These are phyloP conservation scores for Trachemys scripta DNA, from an alignment of 2,113 vertebrate species.

Conservation along the genomic window DNA sequence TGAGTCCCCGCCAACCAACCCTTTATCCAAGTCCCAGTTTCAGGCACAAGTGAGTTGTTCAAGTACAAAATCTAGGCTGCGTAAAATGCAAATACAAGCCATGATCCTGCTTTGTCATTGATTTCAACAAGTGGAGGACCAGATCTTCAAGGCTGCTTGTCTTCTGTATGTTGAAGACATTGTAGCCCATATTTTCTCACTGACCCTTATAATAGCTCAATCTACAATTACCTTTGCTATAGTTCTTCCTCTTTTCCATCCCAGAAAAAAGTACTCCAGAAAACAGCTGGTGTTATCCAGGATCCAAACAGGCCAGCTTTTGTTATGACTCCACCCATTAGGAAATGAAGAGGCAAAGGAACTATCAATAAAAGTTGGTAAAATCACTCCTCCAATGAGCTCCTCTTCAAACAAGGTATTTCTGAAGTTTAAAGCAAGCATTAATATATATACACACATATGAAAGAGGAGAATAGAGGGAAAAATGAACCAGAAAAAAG, in stretches of 20 bases:
- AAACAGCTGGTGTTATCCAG: not conserved
- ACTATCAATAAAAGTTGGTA: not conserved
- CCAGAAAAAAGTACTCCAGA: not conserved
- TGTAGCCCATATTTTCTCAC: not conserved
- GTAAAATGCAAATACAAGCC: not conserved
- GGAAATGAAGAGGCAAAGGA: not conserved
- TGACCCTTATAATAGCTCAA: not conserved
- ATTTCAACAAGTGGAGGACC: not conserved
- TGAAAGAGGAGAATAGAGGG: fast-evolving
- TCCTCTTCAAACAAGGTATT: not conserved
- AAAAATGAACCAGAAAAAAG: not conserved
- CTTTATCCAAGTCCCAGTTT: not conserved
- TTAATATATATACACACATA: not conserved
- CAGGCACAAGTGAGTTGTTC: not conserved
- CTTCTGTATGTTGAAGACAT: not conserved
- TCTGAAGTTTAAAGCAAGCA: not conserved
- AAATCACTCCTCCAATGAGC: not conserved
- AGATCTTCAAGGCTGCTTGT: not conserved
- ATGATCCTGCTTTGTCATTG: not conserved
- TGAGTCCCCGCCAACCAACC: not conserved
- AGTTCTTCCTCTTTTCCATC: not conserved
- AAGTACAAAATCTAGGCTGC: not conserved
- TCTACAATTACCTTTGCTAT: not conserved
- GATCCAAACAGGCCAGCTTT: not conserved
- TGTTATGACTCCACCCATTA: not conserved